Conservation (phyloP, 92 coral and sea anemone species). For the Actinostola sp. region DNA sequence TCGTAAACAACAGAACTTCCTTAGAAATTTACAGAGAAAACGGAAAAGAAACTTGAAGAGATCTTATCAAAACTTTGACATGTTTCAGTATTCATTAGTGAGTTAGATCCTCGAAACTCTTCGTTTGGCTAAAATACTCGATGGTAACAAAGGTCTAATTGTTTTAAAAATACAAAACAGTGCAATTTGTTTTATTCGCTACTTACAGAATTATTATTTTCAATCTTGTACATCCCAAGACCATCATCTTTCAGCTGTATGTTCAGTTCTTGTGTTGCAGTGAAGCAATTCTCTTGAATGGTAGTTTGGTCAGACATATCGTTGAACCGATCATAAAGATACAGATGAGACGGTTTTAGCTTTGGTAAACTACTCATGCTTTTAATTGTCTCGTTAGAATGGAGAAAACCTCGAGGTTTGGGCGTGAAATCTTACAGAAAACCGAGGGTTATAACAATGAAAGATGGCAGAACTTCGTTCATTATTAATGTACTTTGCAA, state of each 20-base stretch:
- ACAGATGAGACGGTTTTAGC: slow-evolving; percentile 70
- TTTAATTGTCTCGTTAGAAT: neutral
- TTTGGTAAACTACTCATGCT: slow-evolving; percentile 70
- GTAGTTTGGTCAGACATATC: slow-evolving; percentile 11
- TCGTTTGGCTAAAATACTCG: too few species aligned
- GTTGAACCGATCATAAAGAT: slow-evolving; percentile 57
- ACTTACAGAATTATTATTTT: slow-evolving; percentile 43
- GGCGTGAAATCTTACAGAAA: neutral
- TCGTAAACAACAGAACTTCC: too few species aligned
- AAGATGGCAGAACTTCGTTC: too few species aligned
- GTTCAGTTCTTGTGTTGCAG: slow-evolving; percentile 21
- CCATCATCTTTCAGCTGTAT: slow-evolving; percentile 81
- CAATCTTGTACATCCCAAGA: slow-evolving; percentile 77
- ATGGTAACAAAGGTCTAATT: neutral
- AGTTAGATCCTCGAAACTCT: too few species aligned
- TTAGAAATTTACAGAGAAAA: too few species aligned
- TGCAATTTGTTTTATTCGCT: neutral
- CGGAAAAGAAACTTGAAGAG: too few species aligned
- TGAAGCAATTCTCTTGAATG: neutral
- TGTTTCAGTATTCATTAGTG: too few species aligned
- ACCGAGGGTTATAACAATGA: too few species aligned
- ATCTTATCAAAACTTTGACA: too few species aligned
- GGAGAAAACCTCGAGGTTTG: neutral
- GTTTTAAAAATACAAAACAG: neutral
- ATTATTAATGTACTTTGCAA: too few species aligned